Evolutionary conservation across 1,140 invertebrate genomes (phyloP), one percentile per base, ranked within the genome.

Genomic region (Colletes gigas): DNA sequence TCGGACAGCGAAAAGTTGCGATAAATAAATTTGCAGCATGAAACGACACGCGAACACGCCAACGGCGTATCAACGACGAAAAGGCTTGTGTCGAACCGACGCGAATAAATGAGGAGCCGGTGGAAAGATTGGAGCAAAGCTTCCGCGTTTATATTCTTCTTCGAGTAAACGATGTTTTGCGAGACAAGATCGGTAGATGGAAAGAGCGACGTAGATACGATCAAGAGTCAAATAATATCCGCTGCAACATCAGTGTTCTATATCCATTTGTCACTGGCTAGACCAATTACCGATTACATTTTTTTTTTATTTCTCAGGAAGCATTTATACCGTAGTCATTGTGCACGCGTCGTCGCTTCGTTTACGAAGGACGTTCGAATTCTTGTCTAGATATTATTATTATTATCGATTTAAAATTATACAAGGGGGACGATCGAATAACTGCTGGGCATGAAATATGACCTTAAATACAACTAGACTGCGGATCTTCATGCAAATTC

Each of bases 21-120:
- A 91, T 92, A 90, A 91, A 91, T 90, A 91, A 92, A 91, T 91
- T 91, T 91, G 87, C 86, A 88, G 83, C 89, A 89, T 91, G 91
- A 91, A 93, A 92, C 90, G 91, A 84, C 85, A 80, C 78, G 60
- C 85, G 78, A 62, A 78, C 91, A 92, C 90, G 92, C 91, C 88
- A 92, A 92, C 89, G 84, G 89, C 84, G 85, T 90, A 92, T 92
- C 91, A 92, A 78, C 89, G 86, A 88, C 87, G 89, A 88, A 86
- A 78, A 70, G 75, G 54, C 12, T 57, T 30, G 60, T 66, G 68
- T 62, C 19, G 44, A 47, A 55, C 54, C 41, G 15, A 52, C 63
- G 60, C 54, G 52, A 44, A 66, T 50, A 60, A 44, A 74, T 44
- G 69, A 9, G 57, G 41, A 59, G 62, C 60, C n/a, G 41, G 52